Base-by-base conservation (phyloP, 2,113 vertebrate species). In the Crotalus horridus region DNA sequence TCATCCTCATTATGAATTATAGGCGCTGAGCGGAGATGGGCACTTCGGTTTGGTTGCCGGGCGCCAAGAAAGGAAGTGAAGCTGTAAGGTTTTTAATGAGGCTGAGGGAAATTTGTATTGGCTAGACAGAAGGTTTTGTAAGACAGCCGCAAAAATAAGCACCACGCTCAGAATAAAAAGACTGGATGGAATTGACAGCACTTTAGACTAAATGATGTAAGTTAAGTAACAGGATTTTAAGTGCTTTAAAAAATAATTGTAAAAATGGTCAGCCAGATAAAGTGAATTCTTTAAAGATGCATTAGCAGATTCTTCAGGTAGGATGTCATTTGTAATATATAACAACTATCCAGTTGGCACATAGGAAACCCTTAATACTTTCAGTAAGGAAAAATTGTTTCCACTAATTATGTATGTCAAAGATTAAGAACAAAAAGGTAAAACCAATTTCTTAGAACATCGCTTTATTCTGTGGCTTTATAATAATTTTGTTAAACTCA, bases 1-100 rank as follows among this genome's bases (percentile, higher is more conserved):
- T 87, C 90, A 8, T 55, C 59, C 48, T 69, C 48, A 8, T 43
- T 39, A 39, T 23, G 51, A 92, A 55, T 61, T 92, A 20, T 39
- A 21, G 21, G 33, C 21, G 95, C 95, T 95, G 94, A 96, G 96
- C 94, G 92, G 90, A 94, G 91, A 95, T 4, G 92, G 91, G 53
- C 91, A 55, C 53, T 81, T 81, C 5, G 91, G 24, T 39, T 26
- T 46, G 74, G 10, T 46, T 89, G 91, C 17, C 10, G 13, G 9
- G 64, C 21, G 51, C 53, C 10, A 20, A 39, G 3, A 46, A 21
- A 89, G 64, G 53, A 81, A 85, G 64, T 48, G 91, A 48, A 53
- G 86, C 86, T 29, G 53, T 26, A 43, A 90, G 59, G 0, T 93
- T 1, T 6, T 51, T 33, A 21, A 0, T 43, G 4, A 87, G 21